These are phyloP conservation scores for Noctilio leporinus DNA, from an alignment of 2,113 vertebrate genomes.

Conservation along the genomic window DNA sequence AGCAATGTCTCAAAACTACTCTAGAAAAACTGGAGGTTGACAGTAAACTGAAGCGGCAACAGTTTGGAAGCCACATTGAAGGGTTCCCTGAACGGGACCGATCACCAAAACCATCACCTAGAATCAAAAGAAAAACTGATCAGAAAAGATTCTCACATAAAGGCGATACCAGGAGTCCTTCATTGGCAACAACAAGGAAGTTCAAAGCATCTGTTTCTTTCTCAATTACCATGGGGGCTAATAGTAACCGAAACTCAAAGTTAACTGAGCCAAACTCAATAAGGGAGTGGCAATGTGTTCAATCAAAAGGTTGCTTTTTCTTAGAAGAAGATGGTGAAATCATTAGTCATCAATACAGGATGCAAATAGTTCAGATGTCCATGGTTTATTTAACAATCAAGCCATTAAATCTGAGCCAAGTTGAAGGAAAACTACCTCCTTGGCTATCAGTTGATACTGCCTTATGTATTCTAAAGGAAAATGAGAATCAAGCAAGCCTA, in stretches of 20 bases:
- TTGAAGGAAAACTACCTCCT: conserved; percentile 77
- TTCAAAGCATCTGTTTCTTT: conserved; percentile 83
- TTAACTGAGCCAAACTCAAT: conserved; percentile 79
- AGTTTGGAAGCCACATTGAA: conserved; percentile 88
- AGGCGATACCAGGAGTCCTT: conserved; percentile 82
- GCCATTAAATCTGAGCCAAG: conserved; percentile 80
- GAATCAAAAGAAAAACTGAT: conserved; percentile 70
- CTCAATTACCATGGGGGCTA: conserved; percentile 75
- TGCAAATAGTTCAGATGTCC: conserved; percentile 84
- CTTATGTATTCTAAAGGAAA: conserved; percentile 85
- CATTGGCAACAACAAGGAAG: conserved; percentile 82
- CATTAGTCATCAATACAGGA: conserved; percentile 86
- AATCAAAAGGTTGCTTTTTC: conserved; percentile 90
- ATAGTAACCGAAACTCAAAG: conserved; percentile 74
- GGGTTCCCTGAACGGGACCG: conserved; percentile 72
- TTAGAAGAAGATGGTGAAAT: conserved; percentile 87
- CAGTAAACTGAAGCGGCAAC: conserved; percentile 84
- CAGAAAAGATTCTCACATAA: conserved; percentile 76
- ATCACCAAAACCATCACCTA: conserved; percentile 73
- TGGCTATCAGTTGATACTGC: conserved; percentile 90
- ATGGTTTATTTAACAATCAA: conserved; percentile 86
- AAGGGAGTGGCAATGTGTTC: conserved; percentile 87
- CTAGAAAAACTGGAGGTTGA: conserved; percentile 85
- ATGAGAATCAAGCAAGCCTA: conserved; percentile 82
- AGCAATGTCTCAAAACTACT: conserved; percentile 84